A percentile compares a stretch with the other conserved stretches of the same genome.
Evolutionary conservation across 2,113 vertebrate genomes (phyloP).

Genomic region (Corydoras sp.): DNA sequence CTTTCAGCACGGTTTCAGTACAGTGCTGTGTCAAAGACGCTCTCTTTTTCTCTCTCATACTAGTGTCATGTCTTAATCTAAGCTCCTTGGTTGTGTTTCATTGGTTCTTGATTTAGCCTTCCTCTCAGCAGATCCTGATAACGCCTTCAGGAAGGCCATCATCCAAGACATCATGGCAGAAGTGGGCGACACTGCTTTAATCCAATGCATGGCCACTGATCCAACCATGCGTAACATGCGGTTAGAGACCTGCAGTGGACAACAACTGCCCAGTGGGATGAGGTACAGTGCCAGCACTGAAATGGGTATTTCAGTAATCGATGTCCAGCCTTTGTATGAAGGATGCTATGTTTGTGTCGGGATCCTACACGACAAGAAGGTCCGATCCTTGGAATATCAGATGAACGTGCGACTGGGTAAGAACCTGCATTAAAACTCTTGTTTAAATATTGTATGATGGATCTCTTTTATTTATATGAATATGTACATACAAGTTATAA

Average conservation of each 20-base stretch:
- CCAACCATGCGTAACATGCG: conserved; percentile 71
- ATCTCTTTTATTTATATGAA: too few species aligned
- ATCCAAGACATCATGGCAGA: conserved; percentile 61
- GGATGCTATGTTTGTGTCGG: conserved; percentile 83
- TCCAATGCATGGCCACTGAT: conserved; percentile 84
- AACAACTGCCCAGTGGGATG: conserved; percentile 66
- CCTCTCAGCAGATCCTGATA: conserved; percentile 72
- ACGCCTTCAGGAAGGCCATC: conserved; percentile 73
- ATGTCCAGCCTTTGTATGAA: conserved; percentile 66
- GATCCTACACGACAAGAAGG: conserved; percentile 46
- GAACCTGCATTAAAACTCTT: neutral
- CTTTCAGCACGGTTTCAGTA: too few species aligned
- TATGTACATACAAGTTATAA: too few species aligned
- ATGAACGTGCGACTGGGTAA: conserved; percentile 64
- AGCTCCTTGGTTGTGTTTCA: conserved; percentile 46
- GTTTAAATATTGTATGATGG: too few species aligned
- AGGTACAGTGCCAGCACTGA: conserved; percentile 67
- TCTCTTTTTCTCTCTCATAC: conserved; percentile 18
- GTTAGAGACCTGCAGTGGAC: conserved; percentile 68
- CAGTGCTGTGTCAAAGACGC: too few species aligned
- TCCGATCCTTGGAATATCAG: conserved; percentile 51
- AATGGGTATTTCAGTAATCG: conserved; percentile 73
- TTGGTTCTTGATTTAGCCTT: conserved; percentile 44
- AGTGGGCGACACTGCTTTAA: conserved; percentile 67
- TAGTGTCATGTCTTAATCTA: conserved; percentile 39